Percentiles rank a stretch among this genome's conserved stretches.
phyloP scores from a whole-genome alignment of 1,140 invertebrate genomes.

The Eubasilissa regina region DNA sequence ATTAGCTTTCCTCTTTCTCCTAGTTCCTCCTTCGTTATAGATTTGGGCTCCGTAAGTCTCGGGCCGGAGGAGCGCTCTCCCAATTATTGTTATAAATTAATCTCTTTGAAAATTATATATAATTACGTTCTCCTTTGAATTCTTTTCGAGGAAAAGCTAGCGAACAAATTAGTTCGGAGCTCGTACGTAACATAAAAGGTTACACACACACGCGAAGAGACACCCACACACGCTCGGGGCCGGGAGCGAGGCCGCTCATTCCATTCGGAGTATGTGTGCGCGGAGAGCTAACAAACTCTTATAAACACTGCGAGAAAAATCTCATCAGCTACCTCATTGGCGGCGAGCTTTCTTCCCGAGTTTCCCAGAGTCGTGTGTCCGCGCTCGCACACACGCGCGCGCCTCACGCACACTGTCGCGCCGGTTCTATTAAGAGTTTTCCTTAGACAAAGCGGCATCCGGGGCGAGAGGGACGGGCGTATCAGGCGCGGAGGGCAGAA shows the following conservation, averaged over 20 bases:
- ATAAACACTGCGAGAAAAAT: conserved; percentile 60
- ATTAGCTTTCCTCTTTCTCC: conserved; percentile 33
- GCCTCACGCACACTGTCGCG: conserved; percentile 1
- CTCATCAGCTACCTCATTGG: conserved; percentile 61
- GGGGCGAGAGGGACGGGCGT: conserved; percentile 41
- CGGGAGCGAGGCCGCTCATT: conserved; percentile 23
- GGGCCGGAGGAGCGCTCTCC: conserved; percentile 33
- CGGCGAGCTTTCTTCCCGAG: conserved; percentile 40
- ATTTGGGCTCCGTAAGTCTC: conserved; percentile 30
- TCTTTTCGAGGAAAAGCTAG: conserved; percentile 44
- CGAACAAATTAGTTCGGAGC: conserved; percentile 46
- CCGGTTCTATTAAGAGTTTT: conserved; percentile 52
- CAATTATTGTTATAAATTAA: conserved; percentile 54
- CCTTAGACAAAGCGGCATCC: conserved; percentile 56
- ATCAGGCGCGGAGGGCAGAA: conserved; percentile 13
- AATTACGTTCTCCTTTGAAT: conserved; percentile 53
- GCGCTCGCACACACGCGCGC: conserved; percentile 7
- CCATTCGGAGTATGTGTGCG: conserved; percentile 32
- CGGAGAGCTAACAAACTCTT: conserved; percentile 57
- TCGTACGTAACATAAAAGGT: conserved; percentile 40
- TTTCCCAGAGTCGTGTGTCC: conserved; percentile 6
- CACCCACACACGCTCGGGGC: conserved; percentile 1
- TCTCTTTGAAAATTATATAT: conserved; percentile 50
- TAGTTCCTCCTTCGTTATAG: conserved; percentile 20
- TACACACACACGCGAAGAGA: conserved; percentile 38